A percentile compares a stretch with the other conserved stretches of the same genome.
Conservation (phyloP, 2,888 invertebrate species). For the Volucella inanis region DNA sequence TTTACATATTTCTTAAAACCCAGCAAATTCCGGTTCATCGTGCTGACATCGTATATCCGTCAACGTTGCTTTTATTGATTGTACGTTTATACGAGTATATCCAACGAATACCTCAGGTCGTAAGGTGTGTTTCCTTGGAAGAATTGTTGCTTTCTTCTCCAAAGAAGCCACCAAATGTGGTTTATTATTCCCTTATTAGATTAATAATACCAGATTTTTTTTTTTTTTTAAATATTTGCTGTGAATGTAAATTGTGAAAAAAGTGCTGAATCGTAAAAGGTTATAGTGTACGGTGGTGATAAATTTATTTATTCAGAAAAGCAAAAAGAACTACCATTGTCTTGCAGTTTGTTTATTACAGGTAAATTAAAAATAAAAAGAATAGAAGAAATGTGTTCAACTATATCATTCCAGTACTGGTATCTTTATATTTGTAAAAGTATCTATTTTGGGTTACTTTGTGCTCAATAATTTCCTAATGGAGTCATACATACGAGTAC, state of each 20-base stretch:
- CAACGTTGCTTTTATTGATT: conserved; percentile 4
- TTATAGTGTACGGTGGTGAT: conserved; percentile 17
- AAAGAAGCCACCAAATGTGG: conserved; percentile 16
- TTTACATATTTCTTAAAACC: conserved; percentile 23
- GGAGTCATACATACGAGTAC: neutral
- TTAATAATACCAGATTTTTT: conserved; percentile 1
- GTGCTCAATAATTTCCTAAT: conserved; percentile 33
- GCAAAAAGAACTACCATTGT: conserved; percentile 11
- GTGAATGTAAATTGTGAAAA: conserved; percentile 33
- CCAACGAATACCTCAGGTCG: conserved; percentile 6
- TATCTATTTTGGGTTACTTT: conserved; percentile 22
- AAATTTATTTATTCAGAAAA: conserved; percentile 42
- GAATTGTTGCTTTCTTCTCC: neutral
- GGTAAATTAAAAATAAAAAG: conserved; percentile 49
- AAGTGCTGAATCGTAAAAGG: conserved; percentile 1
- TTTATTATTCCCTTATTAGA: conserved; percentile 35
- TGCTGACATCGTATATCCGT: neutral
- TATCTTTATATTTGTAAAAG: too few species aligned
- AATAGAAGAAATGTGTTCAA: too few species aligned
- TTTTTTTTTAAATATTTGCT: neutral
- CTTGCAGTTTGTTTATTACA: conserved; percentile 44
- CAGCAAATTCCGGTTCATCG: conserved; percentile 1
- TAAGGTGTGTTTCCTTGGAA: neutral
- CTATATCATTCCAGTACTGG: neutral
- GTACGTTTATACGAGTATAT: neutral